Percentiles rank a stretch among this genome's conserved stretches.
These are phyloP conservation scores for Megalops cyprinoides DNA, from an alignment of 2,797 vertebrate genomes.

Conservation along the genomic window DNA sequence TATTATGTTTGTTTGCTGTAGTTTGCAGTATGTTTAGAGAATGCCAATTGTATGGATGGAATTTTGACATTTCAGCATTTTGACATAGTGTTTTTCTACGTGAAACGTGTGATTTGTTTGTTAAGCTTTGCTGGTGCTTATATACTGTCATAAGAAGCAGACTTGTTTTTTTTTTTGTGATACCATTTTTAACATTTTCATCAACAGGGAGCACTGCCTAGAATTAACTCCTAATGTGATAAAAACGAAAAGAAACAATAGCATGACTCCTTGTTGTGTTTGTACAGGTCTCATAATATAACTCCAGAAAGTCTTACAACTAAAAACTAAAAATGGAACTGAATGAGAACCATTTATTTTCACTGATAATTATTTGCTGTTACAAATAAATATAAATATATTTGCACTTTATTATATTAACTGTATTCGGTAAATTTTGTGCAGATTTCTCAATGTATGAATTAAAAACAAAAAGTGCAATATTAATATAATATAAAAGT, in stretches of 20 bases:
- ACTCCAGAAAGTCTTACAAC: too few species aligned
- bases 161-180: background rate
- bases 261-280: background rate
- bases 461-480: too few species aligned
- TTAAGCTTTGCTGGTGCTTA: background rate
- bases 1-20: background rate
- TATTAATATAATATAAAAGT: too few species aligned
- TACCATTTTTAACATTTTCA: background rate
- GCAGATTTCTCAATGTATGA: too few species aligned
- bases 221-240: background rate
- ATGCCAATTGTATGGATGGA: background rate
- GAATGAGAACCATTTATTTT: too few species aligned
- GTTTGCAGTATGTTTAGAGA: background rate
- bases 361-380: too few species aligned
- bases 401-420: too few species aligned
- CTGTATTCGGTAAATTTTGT: too few species aligned
- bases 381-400: too few species aligned
- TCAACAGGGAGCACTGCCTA: background rate
- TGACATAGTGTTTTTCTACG: background rate
- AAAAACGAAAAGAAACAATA: background rate
- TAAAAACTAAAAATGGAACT: too few species aligned
- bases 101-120: background rate
- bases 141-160: background rate
- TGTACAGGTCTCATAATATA: too few species aligned
- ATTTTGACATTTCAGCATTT: background rate